Conservation (phyloP, 2,797 vertebrate species). For the Gobio occitaniae region DNA sequence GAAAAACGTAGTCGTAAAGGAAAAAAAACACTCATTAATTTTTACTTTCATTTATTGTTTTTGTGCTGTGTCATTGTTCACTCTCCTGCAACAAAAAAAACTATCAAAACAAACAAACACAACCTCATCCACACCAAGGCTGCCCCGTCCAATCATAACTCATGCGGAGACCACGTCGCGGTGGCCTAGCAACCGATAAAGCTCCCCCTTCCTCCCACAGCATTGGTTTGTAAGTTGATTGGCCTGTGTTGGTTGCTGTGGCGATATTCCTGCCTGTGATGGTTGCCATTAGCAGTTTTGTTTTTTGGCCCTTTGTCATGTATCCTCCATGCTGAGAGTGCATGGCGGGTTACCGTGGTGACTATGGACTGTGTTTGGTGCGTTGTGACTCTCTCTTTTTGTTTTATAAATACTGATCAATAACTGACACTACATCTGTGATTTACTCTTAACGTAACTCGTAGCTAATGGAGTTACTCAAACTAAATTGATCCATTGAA, state of each 20-base stretch:
- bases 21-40: constrained; percentile 72
- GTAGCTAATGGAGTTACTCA: constrained; percentile 44
- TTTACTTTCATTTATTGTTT: constrained; percentile 82
- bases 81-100: constrained; percentile 75
- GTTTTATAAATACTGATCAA: constrained; percentile 82
- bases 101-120: constrained; percentile 59
- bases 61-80: constrained; percentile 82
- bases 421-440: constrained; percentile 78
- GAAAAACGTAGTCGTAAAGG: constrained; percentile 26
- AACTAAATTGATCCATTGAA: constrained; percentile 48
- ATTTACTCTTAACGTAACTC: constrained; percentile 55
- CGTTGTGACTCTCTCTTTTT: constrained; percentile 83
- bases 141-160: constrained; percentile 82
- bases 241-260: constrained; percentile 86
- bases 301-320: constrained; percentile 79
- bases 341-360: constrained; percentile 85
- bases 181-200: constrained; percentile 85
- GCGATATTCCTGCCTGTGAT: constrained; percentile 85
- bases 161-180: constrained; percentile 82
- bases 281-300: constrained; percentile 83
- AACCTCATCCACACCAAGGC: constrained; percentile 78
- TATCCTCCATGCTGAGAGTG: constrained; percentile 82
- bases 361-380: constrained; percentile 86
- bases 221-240: constrained; percentile 82
- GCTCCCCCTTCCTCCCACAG: constrained; percentile 79